Percentiles rank a stretch among this genome's conserved stretches.
These are phyloP conservation scores for Caenorhabditis imperialis DNA, from an alignment of 2,888 invertebrate species.

Conservation along the genomic window DNA sequence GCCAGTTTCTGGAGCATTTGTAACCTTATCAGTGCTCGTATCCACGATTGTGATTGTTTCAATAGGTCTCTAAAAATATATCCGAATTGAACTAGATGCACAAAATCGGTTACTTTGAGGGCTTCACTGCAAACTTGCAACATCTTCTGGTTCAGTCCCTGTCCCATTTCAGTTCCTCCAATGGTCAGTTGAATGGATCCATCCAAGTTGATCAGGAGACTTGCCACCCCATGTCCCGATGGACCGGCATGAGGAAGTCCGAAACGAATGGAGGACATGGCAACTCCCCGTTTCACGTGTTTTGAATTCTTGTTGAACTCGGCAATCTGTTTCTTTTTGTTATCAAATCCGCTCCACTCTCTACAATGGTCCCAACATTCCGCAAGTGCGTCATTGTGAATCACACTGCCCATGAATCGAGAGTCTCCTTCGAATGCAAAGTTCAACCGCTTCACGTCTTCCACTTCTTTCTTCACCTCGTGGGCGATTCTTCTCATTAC, in stretches of 20 bases:
- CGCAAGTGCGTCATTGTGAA: conserved; percentile 47
- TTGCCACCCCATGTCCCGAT: conserved; percentile 83
- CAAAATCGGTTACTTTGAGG: conserved; percentile 83
- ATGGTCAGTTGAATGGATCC: conserved; percentile 90
- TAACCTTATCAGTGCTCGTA: conserved; percentile 78
- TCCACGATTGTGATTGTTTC: conserved; percentile 62
- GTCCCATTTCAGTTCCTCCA: conserved; percentile 93
- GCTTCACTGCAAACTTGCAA: conserved; percentile 86
- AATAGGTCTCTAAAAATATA: conserved; percentile 54
- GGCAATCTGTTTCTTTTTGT: conserved; percentile 82
- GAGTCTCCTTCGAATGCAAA: conserved; percentile 24
- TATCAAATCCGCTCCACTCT: conserved; percentile 83
- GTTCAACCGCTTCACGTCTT: conserved; percentile 81
- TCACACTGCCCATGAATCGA: conserved; percentile 15
- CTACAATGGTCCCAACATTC: conserved; percentile 88
- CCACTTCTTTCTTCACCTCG: conserved; percentile 83
- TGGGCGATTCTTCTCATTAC: conserved; percentile 86
- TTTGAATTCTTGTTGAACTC: conserved; percentile 83
- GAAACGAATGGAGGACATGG: conserved; percentile 88
- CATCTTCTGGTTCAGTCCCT: conserved; percentile 95
- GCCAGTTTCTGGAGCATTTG: conserved; percentile 90
- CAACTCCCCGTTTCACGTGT: conserved; percentile 87
- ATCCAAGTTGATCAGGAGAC: conserved; percentile 86
- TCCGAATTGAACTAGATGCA: not conserved
- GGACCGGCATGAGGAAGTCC: conserved; percentile 83